A percentile compares a stretch with the other conserved stretches of the same genome.
Evolutionary conservation across 2,797 vertebrate species (phyloP).

Genomic region (Pelochelys cantorii): DNA sequence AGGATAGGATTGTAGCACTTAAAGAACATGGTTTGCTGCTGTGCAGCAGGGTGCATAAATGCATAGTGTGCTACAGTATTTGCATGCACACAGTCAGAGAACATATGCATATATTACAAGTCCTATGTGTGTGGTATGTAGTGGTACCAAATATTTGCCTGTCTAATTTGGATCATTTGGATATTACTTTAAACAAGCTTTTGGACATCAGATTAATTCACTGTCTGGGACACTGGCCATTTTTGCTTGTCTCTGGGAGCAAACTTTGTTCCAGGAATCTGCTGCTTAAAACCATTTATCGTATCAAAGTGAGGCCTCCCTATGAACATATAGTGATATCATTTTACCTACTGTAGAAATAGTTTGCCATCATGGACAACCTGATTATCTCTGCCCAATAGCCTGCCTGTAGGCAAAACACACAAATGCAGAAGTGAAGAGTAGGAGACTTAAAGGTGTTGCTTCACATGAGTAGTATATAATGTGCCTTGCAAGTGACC

Average conservation of each 20-base stretch:
- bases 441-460: neutral
- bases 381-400: slow-evolving; percentile 37
- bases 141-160: neutral
- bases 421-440: neutral
- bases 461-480: neutral
- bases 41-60: neutral
- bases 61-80: neutral
- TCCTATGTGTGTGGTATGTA: neutral
- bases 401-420: neutral
- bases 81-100: neutral
- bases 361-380: slow-evolving; percentile 57
- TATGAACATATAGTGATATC: slow-evolving; percentile 56
- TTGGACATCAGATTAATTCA: neutral
- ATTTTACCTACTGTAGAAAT: slow-evolving; percentile 58
- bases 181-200: slow-evolving; percentile 8
- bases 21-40: neutral
- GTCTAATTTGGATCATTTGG: neutral
- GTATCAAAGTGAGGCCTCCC: slow-evolving; percentile 38
- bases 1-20: slow-evolving; percentile 28
- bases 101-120: neutral
- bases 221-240: slow-evolving; percentile 5
- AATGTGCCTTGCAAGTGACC: slow-evolving; percentile 4
- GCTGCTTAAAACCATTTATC: neutral
- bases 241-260: slow-evolving; percentile 15
- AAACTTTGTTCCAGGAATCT: slow-evolving; percentile 68